Conservation (phyloP, 2,797 vertebrate species). For the Megalops cyprinoides region DNA sequence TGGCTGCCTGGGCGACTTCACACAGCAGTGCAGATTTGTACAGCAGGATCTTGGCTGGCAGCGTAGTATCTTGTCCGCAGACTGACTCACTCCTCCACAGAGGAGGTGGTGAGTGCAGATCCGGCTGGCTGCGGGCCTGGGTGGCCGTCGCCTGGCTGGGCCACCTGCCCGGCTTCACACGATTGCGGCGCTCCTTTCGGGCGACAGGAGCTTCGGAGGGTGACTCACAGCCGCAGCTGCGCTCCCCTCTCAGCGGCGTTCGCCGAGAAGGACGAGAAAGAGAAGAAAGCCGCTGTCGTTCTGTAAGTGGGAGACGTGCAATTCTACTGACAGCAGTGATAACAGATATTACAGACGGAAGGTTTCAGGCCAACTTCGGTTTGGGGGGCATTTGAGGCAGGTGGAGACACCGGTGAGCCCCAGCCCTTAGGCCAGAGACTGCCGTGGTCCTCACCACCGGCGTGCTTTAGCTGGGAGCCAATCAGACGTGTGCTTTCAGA, state of each 20-base stretch:
- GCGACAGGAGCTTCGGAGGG: not conserved
- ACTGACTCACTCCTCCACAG: too few species aligned
- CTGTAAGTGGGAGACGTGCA: too few species aligned
- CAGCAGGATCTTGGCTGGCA: not conserved
- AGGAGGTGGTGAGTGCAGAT: too few species aligned
- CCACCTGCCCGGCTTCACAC: not conserved
- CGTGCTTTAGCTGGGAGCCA: not conserved
- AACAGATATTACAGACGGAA: too few species aligned
- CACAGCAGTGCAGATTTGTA: not conserved
- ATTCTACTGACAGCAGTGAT: not conserved
- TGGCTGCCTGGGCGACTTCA: not conserved
- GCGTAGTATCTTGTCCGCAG: too few species aligned
- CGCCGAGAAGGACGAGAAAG: not conserved
- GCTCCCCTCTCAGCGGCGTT: not conserved
- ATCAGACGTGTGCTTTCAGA: not conserved
- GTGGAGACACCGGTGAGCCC: not conserved
- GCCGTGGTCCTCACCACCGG: not conserved
- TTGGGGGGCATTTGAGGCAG: too few species aligned
- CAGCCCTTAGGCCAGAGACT: not conserved
- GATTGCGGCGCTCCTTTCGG: too few species aligned
- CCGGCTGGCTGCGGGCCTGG: too few species aligned
- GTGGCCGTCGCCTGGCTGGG: too few species aligned
- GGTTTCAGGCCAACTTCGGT: too few species aligned
- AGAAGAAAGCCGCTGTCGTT: not conserved
- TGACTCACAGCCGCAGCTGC: not conserved